Evolutionary conservation across 2,797 vertebrate genomes (phyloP).

Genomic region (Pagetopsis macropterus): DNA sequence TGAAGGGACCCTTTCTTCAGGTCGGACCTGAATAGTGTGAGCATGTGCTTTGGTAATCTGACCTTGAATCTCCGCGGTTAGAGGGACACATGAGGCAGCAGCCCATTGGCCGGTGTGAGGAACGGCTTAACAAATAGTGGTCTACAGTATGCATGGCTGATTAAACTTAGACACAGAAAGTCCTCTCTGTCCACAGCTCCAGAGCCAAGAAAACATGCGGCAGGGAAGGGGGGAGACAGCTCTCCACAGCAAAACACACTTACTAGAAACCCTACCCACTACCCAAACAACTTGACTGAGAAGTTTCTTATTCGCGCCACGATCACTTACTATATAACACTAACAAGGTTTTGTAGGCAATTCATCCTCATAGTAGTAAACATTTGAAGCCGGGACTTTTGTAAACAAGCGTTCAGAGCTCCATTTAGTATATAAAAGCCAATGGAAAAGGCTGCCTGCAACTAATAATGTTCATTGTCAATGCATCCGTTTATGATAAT

Average conservation of each 20-base stretch:
- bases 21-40: background rate
- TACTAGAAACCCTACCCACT: slow-evolving; percentile 65
- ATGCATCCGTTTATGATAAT: background rate
- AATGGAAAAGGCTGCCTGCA: background rate
- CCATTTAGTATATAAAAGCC: background rate
- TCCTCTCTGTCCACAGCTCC: slow-evolving; percentile 62
- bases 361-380: background rate
- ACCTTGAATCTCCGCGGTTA: slow-evolving; percentile 38
- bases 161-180: slow-evolving; percentile 67
- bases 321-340: slow-evolving; percentile 26
- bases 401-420: background rate
- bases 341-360: background rate
- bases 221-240: slow-evolving; percentile 56
- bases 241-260: slow-evolving; percentile 56
- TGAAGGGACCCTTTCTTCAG: slow-evolving; percentile 17
- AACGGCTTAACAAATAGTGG: slow-evolving; percentile 44
- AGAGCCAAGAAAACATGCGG: slow-evolving; percentile 66
- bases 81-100: slow-evolving; percentile 42
- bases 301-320: slow-evolving; percentile 16
- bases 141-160: slow-evolving; percentile 61
- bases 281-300: slow-evolving; percentile 67
- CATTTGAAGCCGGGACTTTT: background rate
- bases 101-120: slow-evolving; percentile 43
- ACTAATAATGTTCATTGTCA: background rate
- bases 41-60: slow-evolving; percentile 27